A percentile compares a stretch with the other conserved stretches of the same genome.
Evolutionary conservation across 2,888 invertebrate genomes (phyloP).

Genomic region (Cheilosia vulpina): DNA sequence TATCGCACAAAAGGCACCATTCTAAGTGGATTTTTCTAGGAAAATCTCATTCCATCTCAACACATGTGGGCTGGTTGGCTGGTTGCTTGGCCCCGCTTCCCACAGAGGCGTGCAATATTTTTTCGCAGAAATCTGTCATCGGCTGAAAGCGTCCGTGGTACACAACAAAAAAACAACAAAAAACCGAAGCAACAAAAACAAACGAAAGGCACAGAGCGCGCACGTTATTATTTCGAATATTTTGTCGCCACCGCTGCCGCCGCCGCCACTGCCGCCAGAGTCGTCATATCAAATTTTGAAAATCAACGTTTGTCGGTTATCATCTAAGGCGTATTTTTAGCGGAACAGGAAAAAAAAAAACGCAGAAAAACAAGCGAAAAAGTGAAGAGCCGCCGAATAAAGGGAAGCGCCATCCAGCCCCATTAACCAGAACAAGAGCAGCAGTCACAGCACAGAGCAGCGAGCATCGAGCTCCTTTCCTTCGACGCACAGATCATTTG

Average conservation of each 20-base stretch:
- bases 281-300: conserved; percentile 73
- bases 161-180: not conserved
- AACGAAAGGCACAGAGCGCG: conserved; percentile 19
- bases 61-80: conserved; percentile 45
- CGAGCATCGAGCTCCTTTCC: conserved; percentile 19
- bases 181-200: not conserved
- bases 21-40: conserved; percentile 65
- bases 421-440: conserved; percentile 72
- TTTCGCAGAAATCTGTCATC: conserved; percentile 75
- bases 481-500: conserved; percentile 56
- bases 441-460: conserved; percentile 39
- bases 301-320: conserved; percentile 75
- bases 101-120: conserved; percentile 66
- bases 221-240: conserved; percentile 64
- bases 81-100: conserved; percentile 5
- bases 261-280: conserved; percentile 33
- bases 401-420: conserved; percentile 74
- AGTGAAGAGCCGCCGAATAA: conserved; percentile 47
- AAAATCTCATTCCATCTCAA: conserved; percentile 54
- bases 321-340: conserved; percentile 65
- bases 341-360: conserved; percentile 20
- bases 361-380: conserved; percentile 11
- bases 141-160: conserved; percentile 72
- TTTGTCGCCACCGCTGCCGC: conserved; percentile 67
- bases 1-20: conserved; percentile 59